These are phyloP conservation scores for Corythornis madagascariensis DNA, from an alignment of 2,113 vertebrate genomes.

Conservation along the genomic window DNA sequence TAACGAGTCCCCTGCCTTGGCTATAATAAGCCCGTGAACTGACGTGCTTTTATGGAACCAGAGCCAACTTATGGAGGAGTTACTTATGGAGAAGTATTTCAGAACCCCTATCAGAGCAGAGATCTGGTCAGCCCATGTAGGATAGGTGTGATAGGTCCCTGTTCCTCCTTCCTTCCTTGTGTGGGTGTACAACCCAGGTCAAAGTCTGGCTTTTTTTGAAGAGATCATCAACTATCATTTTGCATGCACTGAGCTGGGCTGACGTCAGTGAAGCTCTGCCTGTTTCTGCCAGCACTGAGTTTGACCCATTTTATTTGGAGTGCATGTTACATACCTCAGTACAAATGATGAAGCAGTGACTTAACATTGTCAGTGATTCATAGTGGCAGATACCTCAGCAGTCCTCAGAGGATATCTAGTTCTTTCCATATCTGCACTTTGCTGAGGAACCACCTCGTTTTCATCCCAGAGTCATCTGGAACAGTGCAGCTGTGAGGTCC, in stretches of 20 bases:
- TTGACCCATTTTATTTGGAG: conserved; percentile 44
- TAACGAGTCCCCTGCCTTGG: neutral
- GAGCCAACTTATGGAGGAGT: neutral
- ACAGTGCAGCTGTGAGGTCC: neutral
- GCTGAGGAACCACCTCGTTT: neutral
- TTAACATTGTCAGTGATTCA: conserved; percentile 54
- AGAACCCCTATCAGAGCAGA: neutral
- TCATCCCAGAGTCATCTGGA: neutral
- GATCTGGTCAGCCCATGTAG: neutral
- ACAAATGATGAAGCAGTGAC: conserved; percentile 35
- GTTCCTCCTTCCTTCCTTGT: neutral
- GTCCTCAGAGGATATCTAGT: conserved; percentile 8
- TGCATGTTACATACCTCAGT: neutral
- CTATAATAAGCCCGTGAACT: neutral
- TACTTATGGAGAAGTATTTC: neutral
- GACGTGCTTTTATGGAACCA: neutral
- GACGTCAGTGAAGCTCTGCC: conserved; percentile 13
- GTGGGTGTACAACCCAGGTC: neutral
- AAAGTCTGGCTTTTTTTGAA: neutral
- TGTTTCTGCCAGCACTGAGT: neutral
- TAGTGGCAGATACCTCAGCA: conserved; percentile 16
- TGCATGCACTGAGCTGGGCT: neutral
- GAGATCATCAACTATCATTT: neutral
- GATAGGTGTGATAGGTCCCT: neutral
- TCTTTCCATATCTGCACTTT: conserved; percentile 13